Base-by-base conservation (phyloP, 53 echinoderm and acorn worm species). In the Stichopus horrens region DNA sequence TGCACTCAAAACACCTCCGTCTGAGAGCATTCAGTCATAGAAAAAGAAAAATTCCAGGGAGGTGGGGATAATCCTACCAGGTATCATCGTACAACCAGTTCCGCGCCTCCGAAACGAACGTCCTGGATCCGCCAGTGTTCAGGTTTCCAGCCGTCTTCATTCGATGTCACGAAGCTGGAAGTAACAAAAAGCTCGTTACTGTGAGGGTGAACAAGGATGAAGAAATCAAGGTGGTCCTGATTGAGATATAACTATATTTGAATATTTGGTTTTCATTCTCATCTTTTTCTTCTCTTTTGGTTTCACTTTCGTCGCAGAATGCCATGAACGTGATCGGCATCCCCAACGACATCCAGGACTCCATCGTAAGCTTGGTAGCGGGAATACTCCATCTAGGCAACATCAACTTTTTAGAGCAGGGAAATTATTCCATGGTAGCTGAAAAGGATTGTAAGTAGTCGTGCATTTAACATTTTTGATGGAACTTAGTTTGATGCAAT, bases 321-420 rank as follows among this genome's bases (percentile, higher is more conserved):
- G 99, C 99, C 21, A 99, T 99, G 99, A 88, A 83, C 11, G 92
- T 96, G 9, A 96, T 99, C 58, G 99, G 99, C 13, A 99, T 99
- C 21, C 88, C 91, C 2, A 91, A 94, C 9, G 99, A 99, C 4
- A 93, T 94, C 83, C 94, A 94, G 54, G 88, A 89, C 9, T 79
- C 79, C 59, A 95, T 96, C 10, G 76, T 96, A n/a, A 82, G 66
- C 23, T 77, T 89, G n/a, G 99, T 99, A 9, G 99, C 99, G 8
- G 96, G 94, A 5, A 88, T 93, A 22, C 93, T 99, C 9, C 99
- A 99, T 90, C 88, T 99, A 59, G 99, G 99, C 5, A 99, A 99
- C 83, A 89, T 99, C 6, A 88, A 89, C 73, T 99, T 99, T 88
- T 74, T 57, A 4, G 96, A 96, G 86, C 90, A 94, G 2, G 99